Conservation (phyloP, 1,140 invertebrate species). For the Diploscapter pachys region DNA sequence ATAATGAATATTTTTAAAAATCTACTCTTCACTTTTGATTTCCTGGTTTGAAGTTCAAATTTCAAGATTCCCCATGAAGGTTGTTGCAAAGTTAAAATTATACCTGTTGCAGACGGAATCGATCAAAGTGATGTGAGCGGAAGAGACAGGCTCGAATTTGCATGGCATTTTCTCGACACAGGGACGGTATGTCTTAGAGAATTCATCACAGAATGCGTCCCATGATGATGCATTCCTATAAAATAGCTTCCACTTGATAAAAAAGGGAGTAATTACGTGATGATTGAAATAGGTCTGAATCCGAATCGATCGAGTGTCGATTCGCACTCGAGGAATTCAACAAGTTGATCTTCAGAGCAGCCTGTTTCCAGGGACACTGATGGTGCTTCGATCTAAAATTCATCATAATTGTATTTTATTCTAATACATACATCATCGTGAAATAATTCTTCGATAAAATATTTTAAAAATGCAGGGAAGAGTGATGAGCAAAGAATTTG, state of each 20-base stretch:
- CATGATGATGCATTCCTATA: too few relatives aligned
- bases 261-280: slow-evolving; percentile 30
- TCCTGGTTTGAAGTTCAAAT: too few relatives aligned
- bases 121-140: slow-evolving; percentile 44
- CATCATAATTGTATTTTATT: slow-evolving; percentile 11
- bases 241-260: too few relatives aligned
- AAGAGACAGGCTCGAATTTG: slow-evolving; percentile 49
- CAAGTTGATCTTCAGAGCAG: slow-evolving; percentile 46
- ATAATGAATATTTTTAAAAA: too few relatives aligned
- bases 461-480: too few relatives aligned
- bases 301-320: slow-evolving; percentile 44
- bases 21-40: too few relatives aligned
- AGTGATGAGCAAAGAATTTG: too few relatives aligned
- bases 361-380: slow-evolving; percentile 50
- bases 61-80: too few relatives aligned
- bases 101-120: slow-evolving; percentile 45
- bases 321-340: slow-evolving; percentile 50
- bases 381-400: slow-evolving; percentile 38
- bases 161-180: slow-evolving; percentile 47
- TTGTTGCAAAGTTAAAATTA: slow-evolving; percentile 14
- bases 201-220: slow-evolving; percentile 46
- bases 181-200: slow-evolving; percentile 40
- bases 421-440: background rate
- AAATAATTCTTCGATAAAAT: too few relatives aligned
- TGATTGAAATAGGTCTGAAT: slow-evolving; percentile 46